Evolutionary conservation across 2,888 invertebrate genomes (phyloP), one percentile per base, ranked within the genome.

Genomic region (Dasypolia templi): DNA sequence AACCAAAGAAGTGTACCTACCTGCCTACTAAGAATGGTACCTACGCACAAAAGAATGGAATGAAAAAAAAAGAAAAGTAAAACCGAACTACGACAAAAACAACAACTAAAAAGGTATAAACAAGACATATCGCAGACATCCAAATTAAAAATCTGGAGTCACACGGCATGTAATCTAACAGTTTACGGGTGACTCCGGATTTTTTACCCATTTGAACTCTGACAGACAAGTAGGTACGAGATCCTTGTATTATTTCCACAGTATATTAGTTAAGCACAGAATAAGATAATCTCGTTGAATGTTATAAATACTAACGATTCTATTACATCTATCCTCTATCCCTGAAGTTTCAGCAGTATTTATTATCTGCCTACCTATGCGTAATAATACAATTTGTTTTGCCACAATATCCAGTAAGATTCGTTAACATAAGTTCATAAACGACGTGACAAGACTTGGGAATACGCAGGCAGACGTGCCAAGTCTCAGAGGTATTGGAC

Each of bases 361-460:
- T 46, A 22, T n/a, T 71, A 55, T 64, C n/a, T 29, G 44, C 0
- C 4, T 42, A 42, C 9, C 1, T 17, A 6, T 2, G n/a, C 42
- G 32, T n/a, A 32, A 42, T 56, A 72, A 76, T 71, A 39, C 61
- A 56, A 64, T 64, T 59, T 59, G 22, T 51, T 49, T 46, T 26
- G 14, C 49, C 26, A 29, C 55, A 53, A 69, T 66, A 62, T 7
- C 46, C 19, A 72, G 72, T 59, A 49, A 72, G 53, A 71, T 65
- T 72, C 67, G 56, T 80, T 68, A 80, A 69, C 65, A 32, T 77
- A 58, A 68, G 67, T 55, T 55, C 68, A 72, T 77, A 62, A 62
- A 72, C 53, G 77, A 80, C 78, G 80, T 80, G 77, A 72, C 53
- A 39, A 14, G 78, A 80, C 44, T 82, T 58, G 35, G 1, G 3